phyloP scores from a whole-genome alignment of 2,113 vertebrate species.

The human (Homo sapiens) region DNA sequence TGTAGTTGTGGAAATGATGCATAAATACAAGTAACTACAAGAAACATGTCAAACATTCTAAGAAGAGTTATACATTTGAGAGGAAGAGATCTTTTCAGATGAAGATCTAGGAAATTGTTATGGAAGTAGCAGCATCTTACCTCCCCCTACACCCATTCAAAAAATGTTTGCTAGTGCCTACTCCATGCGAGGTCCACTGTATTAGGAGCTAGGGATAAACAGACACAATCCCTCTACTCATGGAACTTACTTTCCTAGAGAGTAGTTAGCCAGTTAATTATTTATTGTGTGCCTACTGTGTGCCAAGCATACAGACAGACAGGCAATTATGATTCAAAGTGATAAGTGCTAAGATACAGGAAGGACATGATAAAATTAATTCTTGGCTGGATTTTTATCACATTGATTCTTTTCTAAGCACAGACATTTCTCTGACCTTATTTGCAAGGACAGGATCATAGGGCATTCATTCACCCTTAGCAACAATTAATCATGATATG shows the following conservation, averaged over 20 bases:
- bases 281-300: not conserved
- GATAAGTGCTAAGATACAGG: not conserved
- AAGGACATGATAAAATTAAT: not conserved
- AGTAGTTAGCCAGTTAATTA: not conserved
- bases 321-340: not conserved
- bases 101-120: not conserved
- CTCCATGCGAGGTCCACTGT: not conserved
- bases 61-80: not conserved
- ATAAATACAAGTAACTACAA: not conserved
- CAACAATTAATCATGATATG: not conserved
- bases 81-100: not conserved
- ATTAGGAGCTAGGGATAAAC: not conserved
- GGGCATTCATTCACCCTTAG: not conserved
- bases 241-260: not conserved
- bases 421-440: slow-evolving; percentile 20
- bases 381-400: slow-evolving; percentile 17
- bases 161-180: not conserved
- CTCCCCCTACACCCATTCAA: not conserved
- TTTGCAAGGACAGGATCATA: not conserved
- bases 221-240: not conserved
- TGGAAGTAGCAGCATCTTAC: not conserved
- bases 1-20: not conserved
- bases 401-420: not conserved
- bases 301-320: not conserved
- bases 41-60: not conserved